Base-by-base conservation (phyloP, 2,113 vertebrate genomes). In the Chloroceryle aenea region DNA sequence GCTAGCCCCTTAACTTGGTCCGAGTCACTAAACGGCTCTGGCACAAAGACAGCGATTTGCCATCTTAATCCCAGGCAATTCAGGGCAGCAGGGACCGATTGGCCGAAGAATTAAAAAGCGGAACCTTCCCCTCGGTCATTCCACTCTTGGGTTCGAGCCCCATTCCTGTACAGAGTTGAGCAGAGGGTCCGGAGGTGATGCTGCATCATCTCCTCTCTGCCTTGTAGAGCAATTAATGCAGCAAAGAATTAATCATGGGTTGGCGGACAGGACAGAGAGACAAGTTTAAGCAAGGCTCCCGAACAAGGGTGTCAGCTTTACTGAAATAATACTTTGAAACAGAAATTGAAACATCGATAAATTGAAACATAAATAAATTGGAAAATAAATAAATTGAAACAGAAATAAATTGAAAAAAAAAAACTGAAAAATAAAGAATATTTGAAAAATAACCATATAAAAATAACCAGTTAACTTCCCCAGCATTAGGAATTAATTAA, bases 231-330 rank as follows among this genome's bases (percentile, higher is more conserved):
- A 72, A 83, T 30, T 27, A 94, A 89, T 6, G 7, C 32, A 55
- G 56, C 11, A 20, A 58, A 32, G 9, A 30, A 74, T 66, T 78
- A 34, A 52, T 4, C 6, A 3, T 3, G 12, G 25, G 27, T 16
- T 23, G 56, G 22, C 32, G 23, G 47, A 48, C 32, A 40, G 20
- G 45, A 85, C 10, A 20, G 22, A 16, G 59, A 0, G 3, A 59
- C 25, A 50, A 66, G 6, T 36, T 47, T 13, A 61, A 74, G 30
- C 2, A 27, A 67, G 17, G 0, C 21, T 48, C 56, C 22, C 6
- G 2, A 61, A n/a, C 2, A 3, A 3, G 17, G 16, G 17, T 5
- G 15, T 8, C 2, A 11, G 55, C 9, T 36, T 59, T 19, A 26
- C 12, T 29, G 19, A 47, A 93, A 45, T 29, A 52, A 52, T 52